Evolutionary conservation across 1,140 invertebrate genomes (phyloP), one percentile per base, ranked within the genome.

Genomic region (Lucilia cuprina): DNA sequence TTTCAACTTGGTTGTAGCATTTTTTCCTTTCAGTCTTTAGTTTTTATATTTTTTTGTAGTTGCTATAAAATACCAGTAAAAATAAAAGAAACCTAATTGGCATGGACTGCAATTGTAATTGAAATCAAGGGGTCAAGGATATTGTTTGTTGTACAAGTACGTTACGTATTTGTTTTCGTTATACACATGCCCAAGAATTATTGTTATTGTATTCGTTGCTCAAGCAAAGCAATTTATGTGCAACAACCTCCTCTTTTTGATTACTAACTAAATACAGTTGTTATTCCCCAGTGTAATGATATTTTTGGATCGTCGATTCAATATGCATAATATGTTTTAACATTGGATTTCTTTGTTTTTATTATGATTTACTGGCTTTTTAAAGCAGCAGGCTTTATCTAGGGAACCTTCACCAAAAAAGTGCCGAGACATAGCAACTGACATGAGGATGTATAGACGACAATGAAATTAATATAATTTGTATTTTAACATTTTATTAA

Each of bases 31-130:
- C 13, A 12, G 12, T 55, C 50, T 13, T 7, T 7, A n/a, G 9
- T 55, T 55, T 14, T 55, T 55, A 55, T 55, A 8, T 55, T n/a
- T 13, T 55, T 55, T 55, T 55, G 7, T 55, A 10, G 7, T 55
- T 55, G 7, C 17, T 55, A 41, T 41, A 41, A 41, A 41, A 41
- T 41, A 41, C 41, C 41, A 41, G 41, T 10, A 41, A 41, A 41
- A 55, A 55, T 55, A 55, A 55, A 13, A 55, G 17, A 55, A 55
- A 55, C 65, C 65, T 70, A 70, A 70, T 21, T 70, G 65, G 65
- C 65, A 21, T 70, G 65, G 65, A 21, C 65, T 21, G 65, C 65
- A 70, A 70, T 70, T 70, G 65, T 70, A 70, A 70, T 70, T 70
- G 65, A 19, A 70, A 70, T 21, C 65, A 19, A 19, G 65, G 65